Conservation (phyloP, 2,797 vertebrate genomes). For the Pseudochirops corinnae region DNA sequence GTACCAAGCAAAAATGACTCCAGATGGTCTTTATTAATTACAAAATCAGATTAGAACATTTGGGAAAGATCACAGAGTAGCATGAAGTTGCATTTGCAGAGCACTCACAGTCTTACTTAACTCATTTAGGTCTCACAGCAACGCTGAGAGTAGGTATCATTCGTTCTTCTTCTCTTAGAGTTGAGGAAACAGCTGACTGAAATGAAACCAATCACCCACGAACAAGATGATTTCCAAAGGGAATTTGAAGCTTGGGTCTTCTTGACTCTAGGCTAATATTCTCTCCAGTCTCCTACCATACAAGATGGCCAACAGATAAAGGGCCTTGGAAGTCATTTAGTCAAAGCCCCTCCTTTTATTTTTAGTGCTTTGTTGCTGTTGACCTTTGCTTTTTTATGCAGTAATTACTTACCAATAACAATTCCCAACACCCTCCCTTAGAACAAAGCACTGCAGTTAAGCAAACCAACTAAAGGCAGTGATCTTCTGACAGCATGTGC, state of each 20-base stretch:
- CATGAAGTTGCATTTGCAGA: not conserved
- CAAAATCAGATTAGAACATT: not conserved
- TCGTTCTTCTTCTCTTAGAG: not conserved
- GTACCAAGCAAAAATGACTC: not conserved
- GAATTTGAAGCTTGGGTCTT: too few relatives aligned
- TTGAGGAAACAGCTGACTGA: not conserved
- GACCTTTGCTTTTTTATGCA: not conserved
- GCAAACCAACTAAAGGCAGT: too few relatives aligned
- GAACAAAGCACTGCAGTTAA: not conserved
- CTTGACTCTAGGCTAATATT: too few relatives aligned
- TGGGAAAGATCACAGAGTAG: not conserved
- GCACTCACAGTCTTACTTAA: not conserved
- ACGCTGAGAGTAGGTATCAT: not conserved
- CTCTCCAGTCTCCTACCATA: not conserved
- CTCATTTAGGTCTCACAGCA: not conserved
- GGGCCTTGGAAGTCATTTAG: not conserved
- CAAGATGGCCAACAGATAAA: not conserved
- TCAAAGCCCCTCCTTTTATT: not conserved
- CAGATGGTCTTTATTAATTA: not conserved
- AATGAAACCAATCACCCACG: not conserved
- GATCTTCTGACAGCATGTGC: not conserved
- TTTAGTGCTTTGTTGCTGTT: not conserved
- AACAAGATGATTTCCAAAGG: not conserved
- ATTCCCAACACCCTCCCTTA: not conserved
- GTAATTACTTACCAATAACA: not conserved